phyloP scores from a whole-genome alignment of 2,888 invertebrate species.

The Drosophila paracracens region DNA sequence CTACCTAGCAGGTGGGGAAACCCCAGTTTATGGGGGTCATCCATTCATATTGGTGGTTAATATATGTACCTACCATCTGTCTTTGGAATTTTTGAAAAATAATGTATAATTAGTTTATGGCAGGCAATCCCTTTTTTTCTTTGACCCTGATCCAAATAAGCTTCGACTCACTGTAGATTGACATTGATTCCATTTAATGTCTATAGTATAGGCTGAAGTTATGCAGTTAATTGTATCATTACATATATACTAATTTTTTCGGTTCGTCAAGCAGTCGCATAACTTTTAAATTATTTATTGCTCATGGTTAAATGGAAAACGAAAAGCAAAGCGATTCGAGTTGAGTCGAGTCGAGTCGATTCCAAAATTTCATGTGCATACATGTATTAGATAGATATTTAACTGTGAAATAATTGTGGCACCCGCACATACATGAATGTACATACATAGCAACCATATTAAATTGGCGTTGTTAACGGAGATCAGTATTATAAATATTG shows the following conservation, averaged over 20 bases:
- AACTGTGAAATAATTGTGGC: conserved; percentile 25
- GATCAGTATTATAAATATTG: conserved; percentile 47
- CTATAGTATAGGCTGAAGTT: neutral
- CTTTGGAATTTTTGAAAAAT: too few species aligned
- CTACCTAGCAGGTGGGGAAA: too few species aligned
- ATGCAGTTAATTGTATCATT: neutral
- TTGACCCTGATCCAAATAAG: too few species aligned
- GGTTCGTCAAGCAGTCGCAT: neutral
- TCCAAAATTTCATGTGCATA: neutral
- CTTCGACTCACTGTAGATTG: neutral
- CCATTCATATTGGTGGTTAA: too few species aligned
- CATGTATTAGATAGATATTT: neutral
- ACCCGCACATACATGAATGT: conserved; percentile 15
- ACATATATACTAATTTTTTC: neutral
- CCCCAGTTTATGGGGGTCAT: too few species aligned
- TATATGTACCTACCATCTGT: too few species aligned
- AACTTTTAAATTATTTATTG: neutral
- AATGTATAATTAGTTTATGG: too few species aligned
- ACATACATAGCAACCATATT: conserved; percentile 16
- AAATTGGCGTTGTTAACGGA: conserved; percentile 37
- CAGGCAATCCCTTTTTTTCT: too few species aligned
- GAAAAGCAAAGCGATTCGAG: neutral
- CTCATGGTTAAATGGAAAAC: neutral
- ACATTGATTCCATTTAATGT: neutral
- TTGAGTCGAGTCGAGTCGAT: neutral